Base-by-base conservation (phyloP, 2,888 invertebrate species). In the Ptychoptera albimana region DNA sequence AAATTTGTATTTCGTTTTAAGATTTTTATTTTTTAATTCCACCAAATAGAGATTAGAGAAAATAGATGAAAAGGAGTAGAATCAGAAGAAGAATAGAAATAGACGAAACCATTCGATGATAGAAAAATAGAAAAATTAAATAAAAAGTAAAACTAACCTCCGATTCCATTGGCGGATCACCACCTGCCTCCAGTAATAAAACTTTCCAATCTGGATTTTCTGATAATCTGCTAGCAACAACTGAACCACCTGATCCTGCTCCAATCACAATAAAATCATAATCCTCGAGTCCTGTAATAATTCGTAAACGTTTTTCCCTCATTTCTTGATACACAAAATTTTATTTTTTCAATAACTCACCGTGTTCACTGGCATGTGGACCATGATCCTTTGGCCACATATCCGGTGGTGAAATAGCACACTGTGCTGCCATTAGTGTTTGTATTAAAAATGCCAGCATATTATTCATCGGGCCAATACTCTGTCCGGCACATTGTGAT, bases 401-500 rank as follows among this genome's bases (percentile, higher is more conserved):
- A 1, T 64, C 64, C 39, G 67, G 61, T 0, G 67, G 64, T 1
- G 67, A 64, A 9, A 78, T 52, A 1, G 67, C 63, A 51, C 79
- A 79, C 51, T 78, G 75, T 0, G 76, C 72, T 1, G 69, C 59
- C 10, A 79, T 53, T 23, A 82, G 57, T 0, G 71, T 65, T 50
- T 75, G 74, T 29, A 81, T 53, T 0, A 78, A 58, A 2, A 73
- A 66, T 1, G 66, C 55, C 46, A 81, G 75, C 44, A 77, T 39
- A 57, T 53, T 68, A 12, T 55, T 57, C 4, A 53, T 50, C 3
- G 53, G 6, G 1, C 63, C 64, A 5, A 55, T 48, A 39, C 54
- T 58, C 6, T 51, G 50, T 11, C 50, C 47, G 7, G 50, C 44
- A 45, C 60, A 60, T 16, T 56, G 46, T 6, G 47, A 32, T 23